These are phyloP conservation scores for Geotrypetes seraphini DNA, from an alignment of 2,797 vertebrate species.

Conservation along the genomic window DNA sequence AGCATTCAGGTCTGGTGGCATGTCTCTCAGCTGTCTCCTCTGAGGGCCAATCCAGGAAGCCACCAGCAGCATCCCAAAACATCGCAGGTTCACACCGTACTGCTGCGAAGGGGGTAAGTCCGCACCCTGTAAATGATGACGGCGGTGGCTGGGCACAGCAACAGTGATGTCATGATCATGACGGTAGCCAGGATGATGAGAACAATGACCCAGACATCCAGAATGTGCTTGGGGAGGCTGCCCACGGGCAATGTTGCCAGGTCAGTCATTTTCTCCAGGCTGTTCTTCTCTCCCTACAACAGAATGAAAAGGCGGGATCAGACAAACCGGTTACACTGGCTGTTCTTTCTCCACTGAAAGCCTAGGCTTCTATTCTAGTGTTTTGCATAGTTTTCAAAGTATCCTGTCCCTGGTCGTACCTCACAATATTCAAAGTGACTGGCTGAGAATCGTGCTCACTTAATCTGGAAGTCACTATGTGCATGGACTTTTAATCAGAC, in stretches of 20 bases:
- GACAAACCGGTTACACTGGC: too few species aligned
- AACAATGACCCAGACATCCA: slow-evolving; percentile 66
- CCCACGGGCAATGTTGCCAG: background rate
- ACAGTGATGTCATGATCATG: slow-evolving; percentile 56
- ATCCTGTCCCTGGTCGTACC: too few species aligned
- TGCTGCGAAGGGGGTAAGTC: slow-evolving; percentile 46
- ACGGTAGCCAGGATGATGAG: slow-evolving; percentile 63
- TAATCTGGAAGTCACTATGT: too few species aligned
- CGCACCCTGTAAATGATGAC: slow-evolving; percentile 62
- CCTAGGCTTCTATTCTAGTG: too few species aligned
- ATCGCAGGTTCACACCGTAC: slow-evolving; percentile 30
- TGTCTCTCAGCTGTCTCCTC: fast-evolving
- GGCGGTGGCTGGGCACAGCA: slow-evolving; percentile 53
- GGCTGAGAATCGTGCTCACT: too few species aligned
- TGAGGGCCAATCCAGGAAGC: background rate
- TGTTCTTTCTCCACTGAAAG: too few species aligned
- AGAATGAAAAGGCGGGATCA: slow-evolving; percentile 8
- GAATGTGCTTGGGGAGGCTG: slow-evolving; percentile 48
- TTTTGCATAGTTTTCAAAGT: too few species aligned
- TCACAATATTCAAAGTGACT: too few species aligned
- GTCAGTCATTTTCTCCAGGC: slow-evolving; percentile 32
- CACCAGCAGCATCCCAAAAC: background rate
- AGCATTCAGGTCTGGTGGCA: fast-evolving
- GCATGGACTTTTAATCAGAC: too few species aligned
- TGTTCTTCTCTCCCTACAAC: slow-evolving; percentile 12